These are phyloP conservation scores for Xanthorhoe spadicearia DNA, from an alignment of 2,888 invertebrate species.

Conservation along the genomic window DNA sequence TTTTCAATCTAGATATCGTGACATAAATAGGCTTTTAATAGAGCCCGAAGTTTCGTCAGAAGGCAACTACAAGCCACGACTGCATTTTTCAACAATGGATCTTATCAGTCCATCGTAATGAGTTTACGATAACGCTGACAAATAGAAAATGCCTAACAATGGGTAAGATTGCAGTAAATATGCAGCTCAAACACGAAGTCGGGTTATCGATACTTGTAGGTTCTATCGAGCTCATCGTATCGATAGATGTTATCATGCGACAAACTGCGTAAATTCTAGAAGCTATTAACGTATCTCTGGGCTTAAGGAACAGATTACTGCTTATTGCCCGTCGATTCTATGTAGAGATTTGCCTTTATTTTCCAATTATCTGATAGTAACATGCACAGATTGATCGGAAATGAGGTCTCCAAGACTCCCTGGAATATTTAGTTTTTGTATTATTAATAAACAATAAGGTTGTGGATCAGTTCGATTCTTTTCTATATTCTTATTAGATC, in stretches of 20 bases:
- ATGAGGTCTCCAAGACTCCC: too few relatives aligned
- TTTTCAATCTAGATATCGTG: slow-evolving; percentile 48
- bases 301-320: slow-evolving; percentile 35
- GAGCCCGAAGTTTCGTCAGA: slow-evolving; percentile 67
- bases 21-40: slow-evolving; percentile 62
- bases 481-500: too few relatives aligned
- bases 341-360: slow-evolving; percentile 19
- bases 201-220: slow-evolving; percentile 61
- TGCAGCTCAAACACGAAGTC: slow-evolving; percentile 47
- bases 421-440: too few relatives aligned
- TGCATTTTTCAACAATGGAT: slow-evolving; percentile 55
- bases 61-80: slow-evolving; percentile 39
- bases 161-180: slow-evolving; percentile 61
- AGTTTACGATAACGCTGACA: slow-evolving; percentile 34
- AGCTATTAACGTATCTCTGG: slow-evolving; percentile 38
- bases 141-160: slow-evolving; percentile 62
- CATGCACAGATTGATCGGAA: background rate
- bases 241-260: slow-evolving; percentile 55
- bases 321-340: slow-evolving; percentile 30
- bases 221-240: slow-evolving; percentile 58
- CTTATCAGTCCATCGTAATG: slow-evolving; percentile 46
- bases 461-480: too few relatives aligned
- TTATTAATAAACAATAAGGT: too few relatives aligned
- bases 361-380: slow-evolving; percentile 11
- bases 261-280: slow-evolving; percentile 58